phyloP scores from a whole-genome alignment of 2,113 vertebrate species.

The Physeter macrocephalus region DNA sequence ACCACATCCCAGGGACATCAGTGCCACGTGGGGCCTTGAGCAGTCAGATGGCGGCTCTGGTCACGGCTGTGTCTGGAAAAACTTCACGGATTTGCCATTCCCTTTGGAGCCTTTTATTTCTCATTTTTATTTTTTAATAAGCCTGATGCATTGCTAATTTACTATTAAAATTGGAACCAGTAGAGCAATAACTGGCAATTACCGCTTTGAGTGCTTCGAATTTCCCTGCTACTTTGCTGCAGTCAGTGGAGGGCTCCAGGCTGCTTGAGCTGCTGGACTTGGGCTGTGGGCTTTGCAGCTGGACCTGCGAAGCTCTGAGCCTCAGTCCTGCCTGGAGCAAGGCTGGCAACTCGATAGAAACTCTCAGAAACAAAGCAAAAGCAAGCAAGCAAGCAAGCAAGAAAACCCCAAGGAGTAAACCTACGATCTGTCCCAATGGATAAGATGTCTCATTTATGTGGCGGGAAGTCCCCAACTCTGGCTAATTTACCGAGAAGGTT shows the following conservation, averaged over 20 bases:
- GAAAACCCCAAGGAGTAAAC: neutral
- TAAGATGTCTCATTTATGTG: neutral
- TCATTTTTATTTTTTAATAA: constrained; percentile 75
- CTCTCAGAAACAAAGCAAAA: neutral
- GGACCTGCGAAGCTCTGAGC: neutral
- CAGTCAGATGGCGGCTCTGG: neutral
- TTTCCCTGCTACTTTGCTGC: neutral
- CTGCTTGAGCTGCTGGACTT: neutral
- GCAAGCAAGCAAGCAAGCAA: neutral
- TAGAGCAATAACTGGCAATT: constrained; percentile 69
- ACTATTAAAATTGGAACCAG: constrained; percentile 72
- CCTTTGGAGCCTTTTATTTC: constrained; percentile 58
- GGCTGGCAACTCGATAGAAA: neutral
- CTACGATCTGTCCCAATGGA: neutral
- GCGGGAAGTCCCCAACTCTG: neutral
- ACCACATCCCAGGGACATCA: neutral
- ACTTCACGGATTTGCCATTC: constrained; percentile 34
- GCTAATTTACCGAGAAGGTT: neutral
- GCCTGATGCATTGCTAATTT: constrained; percentile 60
- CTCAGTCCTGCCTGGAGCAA: neutral
- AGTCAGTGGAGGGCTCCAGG: neutral
- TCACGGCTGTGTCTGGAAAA: neutral
- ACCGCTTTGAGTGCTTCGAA: neutral
- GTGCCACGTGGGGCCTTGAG: neutral
- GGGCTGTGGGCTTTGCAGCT: neutral